Evolutionary conservation across 2,113 vertebrate species (phyloP).

Genomic region (Fukomys damarensis): DNA sequence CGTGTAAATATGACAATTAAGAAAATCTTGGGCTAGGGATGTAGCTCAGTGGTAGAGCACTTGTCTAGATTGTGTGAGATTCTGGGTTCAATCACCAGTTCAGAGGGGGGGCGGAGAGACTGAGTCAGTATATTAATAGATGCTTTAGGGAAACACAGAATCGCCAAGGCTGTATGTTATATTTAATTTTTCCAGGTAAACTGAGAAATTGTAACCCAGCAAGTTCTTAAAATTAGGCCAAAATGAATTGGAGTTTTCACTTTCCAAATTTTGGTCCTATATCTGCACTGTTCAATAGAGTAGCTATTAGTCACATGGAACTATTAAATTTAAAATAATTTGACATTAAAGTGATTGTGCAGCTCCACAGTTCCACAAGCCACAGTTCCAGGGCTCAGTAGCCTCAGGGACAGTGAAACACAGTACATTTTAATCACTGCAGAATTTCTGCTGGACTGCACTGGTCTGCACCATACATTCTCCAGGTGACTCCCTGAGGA

Average conservation of each 20-base stretch:
- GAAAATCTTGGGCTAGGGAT: background rate
- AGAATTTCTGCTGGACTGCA: background rate
- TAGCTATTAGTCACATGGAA: background rate
- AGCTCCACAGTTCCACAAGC: background rate
- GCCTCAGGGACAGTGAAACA: background rate
- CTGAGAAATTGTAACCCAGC: background rate
- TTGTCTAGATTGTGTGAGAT: too few relatives aligned
- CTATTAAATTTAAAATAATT: background rate
- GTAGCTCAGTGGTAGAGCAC: too few relatives aligned
- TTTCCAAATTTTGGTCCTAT: background rate
- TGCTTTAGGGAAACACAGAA: background rate
- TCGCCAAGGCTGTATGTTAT: background rate
- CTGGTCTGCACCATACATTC: background rate
- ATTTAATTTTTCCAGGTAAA: background rate
- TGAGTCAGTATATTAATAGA: background rate
- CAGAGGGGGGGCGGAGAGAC: too few relatives aligned
- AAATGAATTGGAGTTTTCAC: background rate
- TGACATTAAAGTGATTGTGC: background rate
- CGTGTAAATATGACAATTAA: background rate
- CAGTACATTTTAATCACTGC: background rate
- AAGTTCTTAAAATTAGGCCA: background rate
- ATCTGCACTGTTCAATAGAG: background rate
- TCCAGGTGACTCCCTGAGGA: background rate
- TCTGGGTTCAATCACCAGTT: too few relatives aligned
- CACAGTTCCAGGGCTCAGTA: too few relatives aligned